Evolutionary conservation across 2,888 invertebrate species (phyloP).

Genomic region (Ormyrus pomaceus): DNA sequence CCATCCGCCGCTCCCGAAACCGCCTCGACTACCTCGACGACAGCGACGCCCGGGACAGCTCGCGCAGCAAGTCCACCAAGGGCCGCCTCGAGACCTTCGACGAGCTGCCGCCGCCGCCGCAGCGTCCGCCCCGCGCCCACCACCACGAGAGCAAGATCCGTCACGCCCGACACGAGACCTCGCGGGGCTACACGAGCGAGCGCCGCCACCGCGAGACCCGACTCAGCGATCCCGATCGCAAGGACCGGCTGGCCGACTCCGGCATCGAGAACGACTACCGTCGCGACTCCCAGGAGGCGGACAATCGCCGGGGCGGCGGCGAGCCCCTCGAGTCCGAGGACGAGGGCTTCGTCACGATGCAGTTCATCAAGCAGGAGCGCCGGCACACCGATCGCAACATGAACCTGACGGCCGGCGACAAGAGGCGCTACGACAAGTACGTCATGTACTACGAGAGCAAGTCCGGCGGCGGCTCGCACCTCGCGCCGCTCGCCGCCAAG

Average conservation of each 20-base stretch:
- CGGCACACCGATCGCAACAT: conserved; percentile 84
- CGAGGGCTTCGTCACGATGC: conserved; percentile 83
- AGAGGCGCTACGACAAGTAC: conserved; percentile 68
- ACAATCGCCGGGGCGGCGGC: conserved; percentile 55
- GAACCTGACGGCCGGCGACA: conserved; percentile 60
- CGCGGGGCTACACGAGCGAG: conserved; percentile 70
- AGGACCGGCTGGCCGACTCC: conserved; percentile 84
- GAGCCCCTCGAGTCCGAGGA: conserved; percentile 80
- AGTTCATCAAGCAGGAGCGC: conserved; percentile 85
- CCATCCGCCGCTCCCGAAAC: conserved; percentile 68
- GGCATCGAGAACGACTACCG: conserved; percentile 89
- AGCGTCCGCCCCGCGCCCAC: conserved; percentile 49
- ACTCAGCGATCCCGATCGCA: conserved; percentile 76
- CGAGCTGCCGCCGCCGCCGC: conserved; percentile 39
- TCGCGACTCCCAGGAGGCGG: conserved; percentile 79
- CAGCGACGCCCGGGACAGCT: conserved; percentile 68
- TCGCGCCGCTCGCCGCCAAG: conserved; percentile 64
- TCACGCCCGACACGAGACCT: conserved; percentile 75
- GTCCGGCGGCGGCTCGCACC: conserved; percentile 51
- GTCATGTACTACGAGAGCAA: conserved; percentile 65
- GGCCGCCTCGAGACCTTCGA: conserved; percentile 41
- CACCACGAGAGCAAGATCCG: conserved; percentile 70
- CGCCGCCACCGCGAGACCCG: conserved; percentile 69
- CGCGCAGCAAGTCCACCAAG: conserved; percentile 61
- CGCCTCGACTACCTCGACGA: conserved; percentile 69